These are phyloP conservation scores for Mongoloraphidia duomilia DNA, from an alignment of 2,888 invertebrate genomes.

Conservation along the genomic window DNA sequence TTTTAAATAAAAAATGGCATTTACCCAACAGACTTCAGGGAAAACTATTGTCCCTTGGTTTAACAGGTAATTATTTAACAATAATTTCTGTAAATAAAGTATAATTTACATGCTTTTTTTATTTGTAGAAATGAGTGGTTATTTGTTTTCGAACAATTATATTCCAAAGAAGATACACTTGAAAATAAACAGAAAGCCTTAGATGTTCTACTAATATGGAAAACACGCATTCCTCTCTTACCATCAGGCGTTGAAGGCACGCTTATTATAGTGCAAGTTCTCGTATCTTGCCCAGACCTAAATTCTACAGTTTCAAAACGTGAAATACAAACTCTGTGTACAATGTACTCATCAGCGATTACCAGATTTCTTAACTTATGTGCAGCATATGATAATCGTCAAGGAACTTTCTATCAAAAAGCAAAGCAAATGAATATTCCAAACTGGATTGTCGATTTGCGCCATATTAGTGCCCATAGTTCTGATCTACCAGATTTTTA, in stretches of 20 bases:
- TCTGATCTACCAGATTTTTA: constrained; percentile 48
- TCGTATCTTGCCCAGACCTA: constrained; percentile 30
- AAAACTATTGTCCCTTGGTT: constrained; percentile 29
- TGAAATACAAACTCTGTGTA: constrained; percentile 34
- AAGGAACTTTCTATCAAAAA: constrained; percentile 33
- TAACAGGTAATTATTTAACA: constrained; percentile 21
- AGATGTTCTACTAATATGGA: constrained; percentile 38
- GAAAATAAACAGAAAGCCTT: constrained; percentile 30
- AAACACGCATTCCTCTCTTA: constrained; percentile 37
- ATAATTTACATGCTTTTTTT: constrained; percentile 4
- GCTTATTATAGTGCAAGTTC: constrained; percentile 37
- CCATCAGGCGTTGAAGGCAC: constrained; percentile 49
- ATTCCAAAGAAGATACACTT: constrained; percentile 22
- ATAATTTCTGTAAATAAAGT: not conserved
- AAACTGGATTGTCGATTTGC: constrained; percentile 61
- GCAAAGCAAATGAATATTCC: constrained; percentile 55
- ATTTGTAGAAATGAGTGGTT: constrained; percentile 36
- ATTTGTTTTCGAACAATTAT: constrained; percentile 33
- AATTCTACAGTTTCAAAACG: constrained; percentile 28
- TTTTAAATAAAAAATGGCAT: not conserved
- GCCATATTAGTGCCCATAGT: constrained; percentile 66
- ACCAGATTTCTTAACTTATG: constrained; percentile 38
- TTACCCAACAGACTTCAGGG: constrained; percentile 3
- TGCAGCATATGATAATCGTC: constrained; percentile 23
- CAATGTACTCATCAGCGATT: constrained; percentile 40